Percentiles rank a stretch among this genome's conserved stretches.
phyloP scores from a whole-genome alignment of 1,140 invertebrate genomes.

The Aphelenchoides besseyi region DNA sequence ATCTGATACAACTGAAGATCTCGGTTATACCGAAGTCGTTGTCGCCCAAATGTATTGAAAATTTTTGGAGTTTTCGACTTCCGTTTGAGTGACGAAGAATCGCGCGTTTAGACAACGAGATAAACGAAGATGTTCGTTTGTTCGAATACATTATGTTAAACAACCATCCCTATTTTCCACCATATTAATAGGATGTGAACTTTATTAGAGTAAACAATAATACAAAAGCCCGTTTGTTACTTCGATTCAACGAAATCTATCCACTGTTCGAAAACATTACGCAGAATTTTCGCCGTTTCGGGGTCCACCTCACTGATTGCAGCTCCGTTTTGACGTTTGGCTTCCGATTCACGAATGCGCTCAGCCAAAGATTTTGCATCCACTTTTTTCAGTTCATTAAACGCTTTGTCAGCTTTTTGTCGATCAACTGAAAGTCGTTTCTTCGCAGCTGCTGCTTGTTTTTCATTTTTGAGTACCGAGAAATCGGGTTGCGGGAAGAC shows the following conservation, averaged over 20 bases:
- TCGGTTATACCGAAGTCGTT: constrained; percentile 62
- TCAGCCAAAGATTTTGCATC: neutral
- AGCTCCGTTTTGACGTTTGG: neutral
- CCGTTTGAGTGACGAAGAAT: constrained; percentile 39
- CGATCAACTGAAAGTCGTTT: neutral
- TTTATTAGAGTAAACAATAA: neutral
- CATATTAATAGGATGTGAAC: neutral
- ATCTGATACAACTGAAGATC: constrained; percentile 59
- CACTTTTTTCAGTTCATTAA: neutral
- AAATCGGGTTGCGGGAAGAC: constrained; percentile 14
- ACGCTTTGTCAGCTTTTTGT: constrained; percentile 7
- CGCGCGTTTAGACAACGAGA: constrained; percentile 28
- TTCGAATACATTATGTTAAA: constrained; percentile 6
- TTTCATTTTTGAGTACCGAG: constrained; percentile 13
- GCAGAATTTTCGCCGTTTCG: neutral
- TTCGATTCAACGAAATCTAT: neutral
- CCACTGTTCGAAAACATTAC: neutral
- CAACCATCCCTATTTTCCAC: neutral
- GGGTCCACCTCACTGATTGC: neutral
- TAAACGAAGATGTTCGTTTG: constrained; percentile 27
- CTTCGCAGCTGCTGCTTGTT: neutral
- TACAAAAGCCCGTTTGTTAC: neutral
- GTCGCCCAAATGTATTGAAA: constrained; percentile 28
- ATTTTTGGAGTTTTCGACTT: constrained; percentile 62
- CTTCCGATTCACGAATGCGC: constrained; percentile 12